A percentile compares a stretch with the other conserved stretches of the same genome.
phyloP scores from a whole-genome alignment of 1,140 invertebrate genomes.

The Lysiphlebus fabarum region DNA sequence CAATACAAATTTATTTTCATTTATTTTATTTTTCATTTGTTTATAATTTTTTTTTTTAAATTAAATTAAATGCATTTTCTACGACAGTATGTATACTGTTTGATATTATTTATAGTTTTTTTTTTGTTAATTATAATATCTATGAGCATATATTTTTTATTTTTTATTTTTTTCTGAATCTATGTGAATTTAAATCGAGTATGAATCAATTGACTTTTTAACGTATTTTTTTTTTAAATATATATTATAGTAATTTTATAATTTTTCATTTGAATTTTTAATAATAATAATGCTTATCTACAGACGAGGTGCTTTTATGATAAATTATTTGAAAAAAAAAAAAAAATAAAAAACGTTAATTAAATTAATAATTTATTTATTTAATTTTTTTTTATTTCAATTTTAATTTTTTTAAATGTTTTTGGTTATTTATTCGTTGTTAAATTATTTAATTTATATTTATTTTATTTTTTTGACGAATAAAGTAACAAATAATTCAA shows the following conservation, averaged over 20 bases:
- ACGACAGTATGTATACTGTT: too few relatives aligned
- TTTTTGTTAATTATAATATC: constrained; percentile 7
- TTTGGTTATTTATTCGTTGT: too few relatives aligned
- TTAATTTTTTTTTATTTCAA: constrained; percentile 5
- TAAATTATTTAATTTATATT: too few relatives aligned
- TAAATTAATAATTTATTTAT: constrained; percentile 2
- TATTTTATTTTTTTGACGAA: constrained; percentile 15
- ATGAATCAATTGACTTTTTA: constrained; percentile 21
- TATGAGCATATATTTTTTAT: constrained; percentile 8
- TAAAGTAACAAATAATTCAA: constrained; percentile 7
- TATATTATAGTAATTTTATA: constrained; percentile 14
- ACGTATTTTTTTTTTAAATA: not conserved
- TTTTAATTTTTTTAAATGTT: too few relatives aligned
- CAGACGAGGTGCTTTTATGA: constrained; percentile 10
- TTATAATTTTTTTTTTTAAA: too few relatives aligned
- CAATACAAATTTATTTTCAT: too few relatives aligned
- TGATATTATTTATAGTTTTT: not conserved
- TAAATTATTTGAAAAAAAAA: too few relatives aligned
- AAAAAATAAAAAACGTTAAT: too few relatives aligned
- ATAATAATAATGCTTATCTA: constrained; percentile 15
- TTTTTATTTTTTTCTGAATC: constrained; percentile 9
- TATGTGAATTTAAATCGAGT: constrained; percentile 19
- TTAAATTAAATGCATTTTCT: too few relatives aligned
- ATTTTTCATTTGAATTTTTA: not conserved
- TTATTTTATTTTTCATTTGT: too few relatives aligned